phyloP scores from a whole-genome alignment of 2,797 vertebrate genomes.

The Sarcoramphus papa region DNA sequence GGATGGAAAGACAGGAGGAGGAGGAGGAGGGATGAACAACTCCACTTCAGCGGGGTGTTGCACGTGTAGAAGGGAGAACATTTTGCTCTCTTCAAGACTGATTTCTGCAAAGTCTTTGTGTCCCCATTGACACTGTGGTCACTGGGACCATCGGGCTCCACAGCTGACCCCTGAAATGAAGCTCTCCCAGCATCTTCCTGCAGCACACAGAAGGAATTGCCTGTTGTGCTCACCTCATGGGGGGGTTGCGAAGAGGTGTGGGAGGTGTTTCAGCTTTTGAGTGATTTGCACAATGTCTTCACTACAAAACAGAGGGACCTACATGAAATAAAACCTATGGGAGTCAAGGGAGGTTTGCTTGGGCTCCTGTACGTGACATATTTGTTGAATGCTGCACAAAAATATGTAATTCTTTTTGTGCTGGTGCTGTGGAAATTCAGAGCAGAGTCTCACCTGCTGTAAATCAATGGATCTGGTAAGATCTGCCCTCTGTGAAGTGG shows the following conservation, averaged over 20 bases:
- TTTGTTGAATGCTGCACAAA: background rate
- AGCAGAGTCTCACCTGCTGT: background rate
- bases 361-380: background rate
- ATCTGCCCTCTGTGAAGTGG: background rate
- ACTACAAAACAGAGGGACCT: background rate
- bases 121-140: background rate
- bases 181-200: background rate
- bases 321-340: background rate
- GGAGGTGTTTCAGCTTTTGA: background rate
- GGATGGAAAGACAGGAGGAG: background rate
- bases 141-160: background rate
- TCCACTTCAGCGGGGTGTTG: background rate
- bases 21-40: background rate
- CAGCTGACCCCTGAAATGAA: background rate
- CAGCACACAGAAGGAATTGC: background rate
- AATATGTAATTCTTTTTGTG: background rate
- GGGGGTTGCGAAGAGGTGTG: fast-evolving
- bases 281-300: background rate
- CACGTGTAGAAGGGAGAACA: background rate
- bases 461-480: background rate
- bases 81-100: background rate
- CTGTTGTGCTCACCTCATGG: background rate
- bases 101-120: background rate
- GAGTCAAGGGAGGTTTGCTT: background rate
- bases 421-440: background rate